Evolutionary conservation across 1,140 invertebrate genomes (phyloP), one percentile per base, ranked within the genome.

Genomic region (Heliconius nattereri): DNA sequence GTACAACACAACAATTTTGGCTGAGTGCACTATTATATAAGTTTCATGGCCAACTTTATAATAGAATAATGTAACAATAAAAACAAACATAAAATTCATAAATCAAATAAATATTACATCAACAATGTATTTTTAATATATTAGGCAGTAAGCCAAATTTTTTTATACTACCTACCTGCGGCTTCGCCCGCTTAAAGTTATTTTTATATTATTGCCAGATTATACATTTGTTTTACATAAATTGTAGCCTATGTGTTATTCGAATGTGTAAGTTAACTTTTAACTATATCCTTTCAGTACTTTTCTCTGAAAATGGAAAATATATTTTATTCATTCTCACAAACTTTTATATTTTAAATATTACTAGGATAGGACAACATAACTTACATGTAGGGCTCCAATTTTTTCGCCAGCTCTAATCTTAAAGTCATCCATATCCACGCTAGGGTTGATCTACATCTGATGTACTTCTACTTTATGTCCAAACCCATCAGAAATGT

Each of bases 351-450:
- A 52, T 52, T 52, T 52, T 20, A 20, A 52, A 52, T 19, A 52
- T 52, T 52, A 52, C 6, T 20, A 20, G 19, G 6, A 20, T 52
- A 52, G 16, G 49, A 20, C 13, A 72, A 19, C 57, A 23, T 70
- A 83, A 92, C 92, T 91, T 86, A 94, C 92, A 37, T 94, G 92
- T 49, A 94, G 81, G 35, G 91, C 92, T 76, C 86, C 91, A 11
- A 94, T 84, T 86, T 91, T 94, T 84, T 92, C 91, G 32, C 90
- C 89, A 83, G 91, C 92, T 84, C 87, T 88, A 72, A 87, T 71
- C 81, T 94, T 94, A 49, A 94, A 84, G 81, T 92, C 92, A 81
- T 94, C 92, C 92, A 94, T 94, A 84, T 85, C 86, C 83, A 83
- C 77, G 78, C 79, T 78, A 86, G 85, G 83, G 81, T 86, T 78